Evolutionary conservation across 1,140 invertebrate genomes (phyloP).

Genomic region (Drosophila melanica): DNA sequence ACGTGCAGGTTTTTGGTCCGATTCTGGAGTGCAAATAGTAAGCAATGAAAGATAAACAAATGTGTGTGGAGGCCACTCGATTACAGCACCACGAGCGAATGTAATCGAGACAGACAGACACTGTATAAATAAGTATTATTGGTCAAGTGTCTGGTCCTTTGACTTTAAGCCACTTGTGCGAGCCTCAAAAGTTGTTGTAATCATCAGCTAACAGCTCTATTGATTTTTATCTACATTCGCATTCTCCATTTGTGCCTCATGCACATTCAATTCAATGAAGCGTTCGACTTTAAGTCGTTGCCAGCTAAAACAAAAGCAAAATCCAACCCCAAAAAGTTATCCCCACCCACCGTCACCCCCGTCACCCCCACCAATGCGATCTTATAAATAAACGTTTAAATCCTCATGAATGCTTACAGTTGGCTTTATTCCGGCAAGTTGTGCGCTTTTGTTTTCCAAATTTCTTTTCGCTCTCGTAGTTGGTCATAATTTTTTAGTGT

Average conservation of each 20-base stretch:
- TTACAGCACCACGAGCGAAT: constrained; percentile 24
- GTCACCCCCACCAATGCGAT: background rate
- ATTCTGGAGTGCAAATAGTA: constrained; percentile 53
- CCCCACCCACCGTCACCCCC: background rate
- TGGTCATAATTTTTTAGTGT: constrained; percentile 81
- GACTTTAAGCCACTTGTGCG: constrained; percentile 27
- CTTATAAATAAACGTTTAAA: constrained; percentile 82
- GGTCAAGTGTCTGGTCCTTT: constrained; percentile 26
- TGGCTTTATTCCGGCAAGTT: constrained; percentile 69
- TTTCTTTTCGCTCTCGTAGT: constrained; percentile 53
- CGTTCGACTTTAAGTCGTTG: constrained; percentile 53
- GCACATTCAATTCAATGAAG: constrained; percentile 72
- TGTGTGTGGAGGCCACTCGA: constrained; percentile 31
- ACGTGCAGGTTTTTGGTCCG: constrained; percentile 21
- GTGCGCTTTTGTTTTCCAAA: constrained; percentile 75
- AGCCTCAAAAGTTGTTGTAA: constrained; percentile 46
- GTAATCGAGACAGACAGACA: constrained; percentile 25
- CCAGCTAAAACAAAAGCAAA: constrained; percentile 30
- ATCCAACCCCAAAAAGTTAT: constrained; percentile 3
- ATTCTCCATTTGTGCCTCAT: constrained; percentile 2
- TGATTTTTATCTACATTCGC: constrained; percentile 61
- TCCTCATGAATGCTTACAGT: constrained; percentile 82
- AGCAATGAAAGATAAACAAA: constrained; percentile 76
- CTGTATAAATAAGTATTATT: constrained; percentile 39
- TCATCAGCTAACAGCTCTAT: constrained; percentile 56